Evolutionary conservation across 2,888 invertebrate genomes (phyloP), one percentile per base, ranked within the genome.

Genomic region (Seira ritae): DNA sequence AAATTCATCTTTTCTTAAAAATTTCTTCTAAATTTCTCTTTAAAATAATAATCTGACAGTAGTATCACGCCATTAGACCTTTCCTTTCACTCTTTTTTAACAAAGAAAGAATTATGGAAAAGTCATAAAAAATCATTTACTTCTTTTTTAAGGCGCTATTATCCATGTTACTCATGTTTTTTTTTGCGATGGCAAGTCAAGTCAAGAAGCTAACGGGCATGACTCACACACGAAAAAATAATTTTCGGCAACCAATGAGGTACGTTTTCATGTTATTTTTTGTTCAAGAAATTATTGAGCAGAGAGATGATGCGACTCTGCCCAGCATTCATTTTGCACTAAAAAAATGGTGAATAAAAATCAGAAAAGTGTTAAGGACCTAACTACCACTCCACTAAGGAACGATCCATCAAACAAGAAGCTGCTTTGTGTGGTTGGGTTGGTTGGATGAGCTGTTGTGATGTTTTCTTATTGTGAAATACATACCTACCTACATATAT

Each of bases 101-200:
- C 50, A 50, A 50, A 50, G 50, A 50, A n/a, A n/a, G 15, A 50
- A n/a, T 50, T 50, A 50, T 50, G 50, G 17, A 31, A 80, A 80
- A 60, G 76, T 72, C 77, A 55, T 77, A 80, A 82, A 83, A 50
- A 82, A 76, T 76, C 71, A 66, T 76, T 73, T 77, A 72, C 55
- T 82, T 77, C 72, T 83, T 73, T 50, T 50, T 50, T 3, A 50
- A 50, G 17, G 50, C 50, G 31, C 50, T n/a, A 50, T 50, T 50
- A 50, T 31, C 31, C 31, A 31, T 31, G 31, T 31, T 31, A 31
- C 31, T 31, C 31, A 31, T 31, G 31, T 31, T 8, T 2, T 31
- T 31, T 31, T 31, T 31, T 2, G 3, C 2, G 8, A 31, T 31
- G 31, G 3, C 2, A 31, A 31, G 31, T 8, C 2, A 31, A 31